Evolutionary conservation across 2,797 vertebrate genomes (phyloP).

Genomic region (Siniperca undulata): DNA sequence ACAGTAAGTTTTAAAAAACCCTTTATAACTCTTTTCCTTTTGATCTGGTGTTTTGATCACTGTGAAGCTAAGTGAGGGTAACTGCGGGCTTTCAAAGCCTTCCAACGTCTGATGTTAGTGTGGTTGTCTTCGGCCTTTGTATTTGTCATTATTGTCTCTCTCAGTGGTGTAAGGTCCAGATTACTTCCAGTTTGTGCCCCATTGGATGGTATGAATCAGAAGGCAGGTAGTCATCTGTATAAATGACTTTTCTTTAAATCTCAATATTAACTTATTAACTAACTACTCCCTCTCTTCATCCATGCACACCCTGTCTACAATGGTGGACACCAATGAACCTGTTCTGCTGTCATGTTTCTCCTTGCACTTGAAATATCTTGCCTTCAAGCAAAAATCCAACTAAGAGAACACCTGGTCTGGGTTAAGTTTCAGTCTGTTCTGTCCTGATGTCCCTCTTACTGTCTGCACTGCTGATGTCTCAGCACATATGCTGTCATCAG

Average conservation of each 20-base stretch:
- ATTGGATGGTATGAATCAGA: slow-evolving; percentile 22
- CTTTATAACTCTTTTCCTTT: slow-evolving; percentile 3
- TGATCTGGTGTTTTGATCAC: not conserved
- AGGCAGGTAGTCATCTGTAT: slow-evolving; percentile 47
- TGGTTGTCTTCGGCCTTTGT: not conserved
- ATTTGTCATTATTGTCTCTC: not conserved
- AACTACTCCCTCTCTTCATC: slow-evolving; percentile 16
- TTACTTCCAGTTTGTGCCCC: slow-evolving; percentile 27
- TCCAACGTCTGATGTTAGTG: not conserved
- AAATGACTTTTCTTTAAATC: slow-evolving; percentile 38
- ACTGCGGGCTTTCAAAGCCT: slow-evolving; percentile 19
- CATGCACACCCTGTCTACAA: not conserved
- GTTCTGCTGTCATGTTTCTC: slow-evolving; percentile 14
- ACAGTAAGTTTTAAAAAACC: not conserved
- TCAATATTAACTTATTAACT: slow-evolving; percentile 3
- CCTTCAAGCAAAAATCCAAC: slow-evolving; percentile 21
- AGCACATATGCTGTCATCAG: not conserved
- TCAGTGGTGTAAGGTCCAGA: slow-evolving; percentile 5
- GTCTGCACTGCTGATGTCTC: slow-evolving; percentile 2
- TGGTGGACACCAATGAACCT: not conserved
- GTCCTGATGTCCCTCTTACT: not conserved
- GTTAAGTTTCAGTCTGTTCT: slow-evolving; percentile 23
- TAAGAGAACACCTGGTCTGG: slow-evolving; percentile 37
- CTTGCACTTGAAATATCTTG: slow-evolving; percentile 17
- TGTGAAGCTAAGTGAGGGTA: slow-evolving; percentile 10